Evolutionary conservation across 2,888 invertebrate species (phyloP).

Genomic region (Tetheella fluctuosa): DNA sequence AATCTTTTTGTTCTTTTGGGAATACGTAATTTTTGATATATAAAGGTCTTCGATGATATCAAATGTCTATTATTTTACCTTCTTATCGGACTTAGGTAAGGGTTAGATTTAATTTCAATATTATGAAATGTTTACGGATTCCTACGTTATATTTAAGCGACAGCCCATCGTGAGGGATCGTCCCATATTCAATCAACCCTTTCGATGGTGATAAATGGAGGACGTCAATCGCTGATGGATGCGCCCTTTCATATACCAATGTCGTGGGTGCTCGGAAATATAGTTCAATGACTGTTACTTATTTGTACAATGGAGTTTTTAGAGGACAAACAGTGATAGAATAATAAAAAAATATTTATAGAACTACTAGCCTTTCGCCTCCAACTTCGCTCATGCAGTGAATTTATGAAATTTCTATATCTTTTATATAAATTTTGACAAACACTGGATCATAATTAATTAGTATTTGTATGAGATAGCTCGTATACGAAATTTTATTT

Average conservation of each 20-base stretch:
- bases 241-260: slow-evolving; percentile 43
- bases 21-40: not conserved
- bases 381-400: no score
- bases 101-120: slow-evolving; percentile 16
- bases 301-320: not conserved
- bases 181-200: slow-evolving; percentile 71
- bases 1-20: not conserved
- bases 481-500: no score
- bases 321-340: not conserved
- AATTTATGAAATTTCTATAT: no score
- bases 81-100: not conserved
- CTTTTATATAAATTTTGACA: no score
- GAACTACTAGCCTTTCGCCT: no score
- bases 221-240: slow-evolving; percentile 65
- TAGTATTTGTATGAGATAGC: no score
- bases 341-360: no score
- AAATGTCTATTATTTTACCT: not conserved
- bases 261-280: slow-evolving; percentile 32
- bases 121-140: slow-evolving; percentile 40
- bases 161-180: slow-evolving; percentile 56
- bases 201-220: slow-evolving; percentile 73
- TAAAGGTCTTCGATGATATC: not conserved
- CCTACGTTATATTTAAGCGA: slow-evolving; percentile 49
- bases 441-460: no score
- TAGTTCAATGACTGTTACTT: slow-evolving; percentile 19